These are phyloP conservation scores for Chromoteleia sp. DNA, from an alignment of 2,888 invertebrate species.

Conservation along the genomic window DNA sequence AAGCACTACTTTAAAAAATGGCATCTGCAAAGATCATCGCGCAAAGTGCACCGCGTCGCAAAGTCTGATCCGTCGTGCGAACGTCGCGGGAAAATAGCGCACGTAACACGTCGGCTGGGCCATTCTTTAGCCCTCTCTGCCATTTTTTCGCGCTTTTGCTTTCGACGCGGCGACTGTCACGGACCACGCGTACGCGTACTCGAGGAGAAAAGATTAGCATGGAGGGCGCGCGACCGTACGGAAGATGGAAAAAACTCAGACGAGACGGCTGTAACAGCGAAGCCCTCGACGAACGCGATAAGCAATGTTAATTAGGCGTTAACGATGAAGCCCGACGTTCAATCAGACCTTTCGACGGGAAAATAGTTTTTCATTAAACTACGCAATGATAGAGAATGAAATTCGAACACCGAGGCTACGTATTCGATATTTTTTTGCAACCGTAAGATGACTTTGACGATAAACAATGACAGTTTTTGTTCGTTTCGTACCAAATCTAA, in stretches of 20 bases:
- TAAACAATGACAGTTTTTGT: no score
- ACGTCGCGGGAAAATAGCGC: slow-evolving; percentile 12
- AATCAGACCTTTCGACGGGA: background rate
- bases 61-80: slow-evolving; percentile 18
- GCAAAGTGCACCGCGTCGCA: slow-evolving; percentile 23
- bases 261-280: slow-evolving; percentile 29
- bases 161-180: slow-evolving; percentile 6
- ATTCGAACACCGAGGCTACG: no score
- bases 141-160: slow-evolving; percentile 15
- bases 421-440: no score
- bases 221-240: slow-evolving; percentile 17
- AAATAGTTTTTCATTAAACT: background rate
- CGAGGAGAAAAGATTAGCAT: slow-evolving; percentile 52
- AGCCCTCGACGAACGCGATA: slow-evolving; percentile 50
- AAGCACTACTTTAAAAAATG: slow-evolving; percentile 1
- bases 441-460: no score
- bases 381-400: background rate
- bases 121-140: slow-evolving; percentile 11
- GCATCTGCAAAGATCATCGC: slow-evolving; percentile 27
- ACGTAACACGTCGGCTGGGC: slow-evolving; percentile 15
- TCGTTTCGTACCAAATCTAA: no score
- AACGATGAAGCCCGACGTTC: slow-evolving; percentile 20
- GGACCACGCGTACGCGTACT: slow-evolving; percentile 27
- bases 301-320: slow-evolving; percentile 65
- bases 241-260: slow-evolving; percentile 26